Conservation (phyloP, 2,888 invertebrate species). For the Dinocampus coccinellae region DNA sequence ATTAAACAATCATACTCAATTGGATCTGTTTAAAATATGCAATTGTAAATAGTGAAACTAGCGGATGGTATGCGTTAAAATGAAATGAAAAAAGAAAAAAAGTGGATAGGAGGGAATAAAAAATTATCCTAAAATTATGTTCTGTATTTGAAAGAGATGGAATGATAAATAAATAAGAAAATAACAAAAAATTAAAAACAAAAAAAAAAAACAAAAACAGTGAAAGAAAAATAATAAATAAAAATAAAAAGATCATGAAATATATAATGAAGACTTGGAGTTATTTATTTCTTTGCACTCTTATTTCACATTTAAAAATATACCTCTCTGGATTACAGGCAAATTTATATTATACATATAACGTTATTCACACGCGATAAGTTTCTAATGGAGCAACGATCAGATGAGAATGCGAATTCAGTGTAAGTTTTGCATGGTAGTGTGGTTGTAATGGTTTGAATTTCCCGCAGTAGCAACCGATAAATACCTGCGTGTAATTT, state of each 20-base stretch:
- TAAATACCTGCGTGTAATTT: slow-evolving; percentile 41
- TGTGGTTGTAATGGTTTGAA: background rate
- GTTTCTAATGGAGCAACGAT: slow-evolving; percentile 12
- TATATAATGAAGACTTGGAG: slow-evolving; percentile 31
- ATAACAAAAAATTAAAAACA: background rate
- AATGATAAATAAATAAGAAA: too few relatives aligned
- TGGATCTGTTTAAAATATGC: background rate
- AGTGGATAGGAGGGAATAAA: slow-evolving; percentile 1
- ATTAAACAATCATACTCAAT: background rate
- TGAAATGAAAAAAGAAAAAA: slow-evolving; percentile 13
- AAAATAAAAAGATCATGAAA: slow-evolving; percentile 43
- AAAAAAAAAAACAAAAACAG: background rate
- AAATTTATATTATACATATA: background rate
- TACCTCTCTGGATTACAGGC: background rate
- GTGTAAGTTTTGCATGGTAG: background rate
- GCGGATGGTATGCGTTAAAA: slow-evolving; percentile 5
- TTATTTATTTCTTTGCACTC: slow-evolving; percentile 6
- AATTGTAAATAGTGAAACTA: slow-evolving; percentile 32
- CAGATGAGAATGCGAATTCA: background rate
- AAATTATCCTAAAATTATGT: slow-evolving; percentile 46
- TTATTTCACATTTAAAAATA: background rate
- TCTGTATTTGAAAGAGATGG: slow-evolving; percentile 50
- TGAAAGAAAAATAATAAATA: slow-evolving; percentile 24
- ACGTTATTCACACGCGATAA: slow-evolving; percentile 10
- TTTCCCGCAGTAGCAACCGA: slow-evolving; percentile 15